Evolutionary conservation across 2,797 vertebrate genomes (phyloP), one percentile per base, ranked within the genome.

Genomic region (Pipistrellus pygmaeus): DNA sequence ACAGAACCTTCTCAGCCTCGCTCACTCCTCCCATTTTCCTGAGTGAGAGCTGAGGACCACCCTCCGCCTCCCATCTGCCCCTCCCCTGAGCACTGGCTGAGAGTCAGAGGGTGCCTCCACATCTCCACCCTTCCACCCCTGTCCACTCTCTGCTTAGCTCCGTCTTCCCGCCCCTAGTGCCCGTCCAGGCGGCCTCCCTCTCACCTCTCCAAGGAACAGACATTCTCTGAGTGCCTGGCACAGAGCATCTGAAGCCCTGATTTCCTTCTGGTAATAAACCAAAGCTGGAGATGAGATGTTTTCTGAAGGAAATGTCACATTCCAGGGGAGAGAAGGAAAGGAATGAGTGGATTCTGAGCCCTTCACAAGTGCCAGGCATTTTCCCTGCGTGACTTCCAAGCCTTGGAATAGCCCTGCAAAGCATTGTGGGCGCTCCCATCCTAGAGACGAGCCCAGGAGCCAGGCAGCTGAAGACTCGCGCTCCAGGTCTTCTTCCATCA

Each of bases 251-350:
- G 7, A 41, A 27, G 20, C 73, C 51, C 41, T 9, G 20, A 27
- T 13, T 55, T 55, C 81, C 32, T 76, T 38, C 78, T 11, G 71
- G 14, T 51, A 46, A 80, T n/a, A 88, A 78, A 71, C 55, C 82
- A 69, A 92, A 77, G 85, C 62, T 41, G 57, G 64, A 96, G 76
- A 60, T 27, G 48, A 38, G 46, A 41, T 78, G 78, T 87, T 91
- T 86, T 55, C 88, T 35, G 66, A 41, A 72, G 68, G 62, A 69
- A 85, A 62, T 48, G 8, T 82, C 64, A 68, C 51, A 35, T 25
- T 30, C n/a, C 69, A 72, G 53, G 75, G 85, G 53, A 60, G 78
- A 71, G 55, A 73, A 85, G 72, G 81, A 38, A 85, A 80, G 75
- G 82, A 27, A 38, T 4, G 30, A 17, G 27, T 25, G 32, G 35